These are phyloP conservation scores for Odontamblyopus rebecca DNA, from an alignment of 2,797 vertebrate genomes.

Conservation along the genomic window DNA sequence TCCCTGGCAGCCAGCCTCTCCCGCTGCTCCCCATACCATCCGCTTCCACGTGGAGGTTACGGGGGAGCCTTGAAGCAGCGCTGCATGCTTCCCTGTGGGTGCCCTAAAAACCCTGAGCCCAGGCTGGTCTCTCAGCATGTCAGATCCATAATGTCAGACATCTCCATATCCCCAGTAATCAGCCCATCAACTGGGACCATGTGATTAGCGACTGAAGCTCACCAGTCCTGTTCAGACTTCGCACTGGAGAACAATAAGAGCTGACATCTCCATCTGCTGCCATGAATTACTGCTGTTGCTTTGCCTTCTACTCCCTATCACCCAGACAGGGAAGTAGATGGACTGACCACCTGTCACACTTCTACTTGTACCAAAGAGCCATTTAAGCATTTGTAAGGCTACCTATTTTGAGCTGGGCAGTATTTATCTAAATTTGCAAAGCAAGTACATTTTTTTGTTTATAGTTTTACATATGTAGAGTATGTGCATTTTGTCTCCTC, in stretches of 20 bases:
- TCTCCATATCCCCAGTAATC: slow-evolving; percentile 60
- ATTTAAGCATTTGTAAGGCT: neutral
- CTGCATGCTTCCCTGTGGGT: slow-evolving; percentile 32
- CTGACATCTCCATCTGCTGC: slow-evolving; percentile 72
- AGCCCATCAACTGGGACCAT: slow-evolving; percentile 48
- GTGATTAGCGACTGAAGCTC: slow-evolving; percentile 61
- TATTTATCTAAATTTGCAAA: too few relatives aligned
- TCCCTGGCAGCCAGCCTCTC: slow-evolving; percentile 35
- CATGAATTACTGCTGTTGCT: slow-evolving; percentile 51
- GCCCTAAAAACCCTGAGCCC: slow-evolving; percentile 35
- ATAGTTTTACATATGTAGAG: too few relatives aligned
- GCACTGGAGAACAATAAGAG: slow-evolving; percentile 69
- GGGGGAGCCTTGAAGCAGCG: slow-evolving; percentile 21
- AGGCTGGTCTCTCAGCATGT: slow-evolving; percentile 61
- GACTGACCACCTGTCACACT: slow-evolving; percentile 6
- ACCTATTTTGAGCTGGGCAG: neutral
- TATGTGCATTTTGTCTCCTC: too few relatives aligned
- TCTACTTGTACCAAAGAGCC: neutral
- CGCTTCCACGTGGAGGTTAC: slow-evolving; percentile 24
- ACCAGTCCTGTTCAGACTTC: slow-evolving; percentile 60
- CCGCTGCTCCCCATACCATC: slow-evolving; percentile 46
- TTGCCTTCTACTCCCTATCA: slow-evolving; percentile 41
- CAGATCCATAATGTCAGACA: slow-evolving; percentile 64
- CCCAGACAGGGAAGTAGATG: slow-evolving; percentile 23
- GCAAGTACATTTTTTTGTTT: too few relatives aligned